Percentiles rank a stretch among this genome's conserved stretches.
phyloP scores from a whole-genome alignment of 2,113 vertebrate genomes.

The Sigmodon hispidus region DNA sequence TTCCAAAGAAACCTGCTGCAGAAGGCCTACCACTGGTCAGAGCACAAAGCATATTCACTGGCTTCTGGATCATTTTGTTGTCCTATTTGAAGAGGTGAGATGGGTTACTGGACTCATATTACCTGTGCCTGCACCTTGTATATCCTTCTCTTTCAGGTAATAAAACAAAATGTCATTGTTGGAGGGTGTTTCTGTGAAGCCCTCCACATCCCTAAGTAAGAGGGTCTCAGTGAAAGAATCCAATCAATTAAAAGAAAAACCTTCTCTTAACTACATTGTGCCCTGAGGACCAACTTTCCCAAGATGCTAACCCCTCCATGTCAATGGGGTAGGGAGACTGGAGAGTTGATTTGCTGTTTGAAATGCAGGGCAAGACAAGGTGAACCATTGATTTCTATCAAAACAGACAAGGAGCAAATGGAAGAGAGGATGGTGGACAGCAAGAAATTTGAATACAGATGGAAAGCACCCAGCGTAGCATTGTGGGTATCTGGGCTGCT shows the following conservation, averaged over 20 bases:
- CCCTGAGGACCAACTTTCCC: background rate
- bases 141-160: constrained; percentile 53
- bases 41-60: background rate
- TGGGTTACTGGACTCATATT: constrained; percentile 1
- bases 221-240: background rate
- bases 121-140: background rate
- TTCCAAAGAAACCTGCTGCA: constrained; percentile 17
- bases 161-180: constrained; percentile 64
- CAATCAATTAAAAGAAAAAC: constrained; percentile 46
- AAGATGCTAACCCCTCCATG: background rate
- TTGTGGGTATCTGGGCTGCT: background rate
- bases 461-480: background rate
- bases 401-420: constrained; percentile 58
- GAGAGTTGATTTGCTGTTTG: background rate
- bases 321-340: background rate
- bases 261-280: constrained; percentile 21
- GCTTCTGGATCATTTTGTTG: background rate
- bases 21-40: background rate
- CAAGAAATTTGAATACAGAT: constrained; percentile 2
- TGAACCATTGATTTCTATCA: constrained; percentile 61
- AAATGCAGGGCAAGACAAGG: constrained; percentile 24
- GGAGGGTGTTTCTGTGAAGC: background rate
- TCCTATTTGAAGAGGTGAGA: constrained; percentile 24
- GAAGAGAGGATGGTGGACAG: background rate
- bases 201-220: background rate